phyloP scores from a whole-genome alignment of 2,888 invertebrate genomes.

The Megalurothrips usitatus region DNA sequence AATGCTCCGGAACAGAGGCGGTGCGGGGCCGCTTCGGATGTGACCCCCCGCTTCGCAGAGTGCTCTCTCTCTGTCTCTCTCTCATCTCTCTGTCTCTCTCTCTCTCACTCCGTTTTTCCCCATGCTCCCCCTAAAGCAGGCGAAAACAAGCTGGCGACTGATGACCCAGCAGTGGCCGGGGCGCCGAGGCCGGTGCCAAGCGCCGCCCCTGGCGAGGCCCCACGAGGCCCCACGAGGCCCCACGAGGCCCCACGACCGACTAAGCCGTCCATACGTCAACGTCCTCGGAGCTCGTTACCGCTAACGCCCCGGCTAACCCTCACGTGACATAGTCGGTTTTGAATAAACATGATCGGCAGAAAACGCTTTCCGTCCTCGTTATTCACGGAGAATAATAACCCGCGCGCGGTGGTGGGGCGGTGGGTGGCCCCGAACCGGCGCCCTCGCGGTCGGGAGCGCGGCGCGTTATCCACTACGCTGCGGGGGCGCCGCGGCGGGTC shows the following conservation, averaged over 20 bases:
- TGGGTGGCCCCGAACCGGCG: background rate
- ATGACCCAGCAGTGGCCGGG: background rate
- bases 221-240: background rate
- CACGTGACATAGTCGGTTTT: too few relatives aligned
- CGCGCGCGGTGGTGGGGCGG: too few relatives aligned
- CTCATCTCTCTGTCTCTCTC: background rate
- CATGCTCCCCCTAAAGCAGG: too few relatives aligned
- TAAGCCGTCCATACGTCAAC: background rate
- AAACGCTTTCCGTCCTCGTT: too few relatives aligned
- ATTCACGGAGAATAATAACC: too few relatives aligned
- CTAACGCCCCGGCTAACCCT: background rate
- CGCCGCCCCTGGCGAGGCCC: background rate
- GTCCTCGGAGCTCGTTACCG: background rate
- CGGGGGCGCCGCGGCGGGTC: background rate
- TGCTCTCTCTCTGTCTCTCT: background rate
- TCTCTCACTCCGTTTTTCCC: too few relatives aligned
- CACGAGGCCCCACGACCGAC: background rate
- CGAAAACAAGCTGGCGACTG: background rate
- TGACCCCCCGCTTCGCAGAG: background rate
- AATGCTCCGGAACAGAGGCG: background rate
- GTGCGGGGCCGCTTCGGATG: background rate
- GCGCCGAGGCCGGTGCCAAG: too few relatives aligned
- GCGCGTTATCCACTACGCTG: background rate
- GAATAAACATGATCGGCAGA: too few relatives aligned
- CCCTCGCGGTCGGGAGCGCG: background rate